Evolutionary conservation across 2,797 vertebrate species (phyloP), one percentile per base, ranked within the genome.

Genomic region (Gallinago nigripennis): DNA sequence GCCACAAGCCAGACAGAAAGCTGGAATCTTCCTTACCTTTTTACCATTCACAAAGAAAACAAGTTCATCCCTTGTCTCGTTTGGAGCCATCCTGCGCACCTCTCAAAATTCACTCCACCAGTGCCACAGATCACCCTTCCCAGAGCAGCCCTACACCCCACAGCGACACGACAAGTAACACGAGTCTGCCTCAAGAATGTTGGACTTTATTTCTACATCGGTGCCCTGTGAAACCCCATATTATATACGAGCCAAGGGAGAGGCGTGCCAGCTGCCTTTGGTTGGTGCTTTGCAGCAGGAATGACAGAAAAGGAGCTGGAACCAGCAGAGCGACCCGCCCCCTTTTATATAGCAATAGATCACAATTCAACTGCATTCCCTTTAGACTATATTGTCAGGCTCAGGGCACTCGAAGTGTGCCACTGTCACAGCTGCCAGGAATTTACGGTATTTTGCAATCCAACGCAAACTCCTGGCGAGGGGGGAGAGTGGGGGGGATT

Each of bases 21-120:
- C 37, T 68, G 46, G 21, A 66, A 35, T 70, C 63, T 82, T 82
- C 71, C 98, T 97, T 98, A 98, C 98, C 98, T 98, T 98, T 96
- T 94, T 98, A 78, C 98, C 98, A 92, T 98, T 98, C 92, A 98
- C 98, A 97, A 98, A 98, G 97, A 98, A 98, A 95, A 98, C 93
- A 92, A 98, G 82, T 58, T 98, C 96, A 41, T 98, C 97, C 2
- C 89, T 56, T 68, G 93, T 83, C 93, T 88, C 21, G 0, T 71
- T 89, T 14, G 88, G 80, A 92, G 85, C 71, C 97, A 97, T 97
- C 58, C 86, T 87, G 79, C 45, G 28, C 71, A 56, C 90, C 68
- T 94, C 45, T 54, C 58, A 71, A 43, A 71, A 53, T 64, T 82
- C 68, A 48, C 79, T 68, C 66, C 20, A 71, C 9, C 0, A 64